Evolutionary conservation across 2,113 vertebrate species (phyloP).

Genomic region (Alligator sinensis): DNA sequence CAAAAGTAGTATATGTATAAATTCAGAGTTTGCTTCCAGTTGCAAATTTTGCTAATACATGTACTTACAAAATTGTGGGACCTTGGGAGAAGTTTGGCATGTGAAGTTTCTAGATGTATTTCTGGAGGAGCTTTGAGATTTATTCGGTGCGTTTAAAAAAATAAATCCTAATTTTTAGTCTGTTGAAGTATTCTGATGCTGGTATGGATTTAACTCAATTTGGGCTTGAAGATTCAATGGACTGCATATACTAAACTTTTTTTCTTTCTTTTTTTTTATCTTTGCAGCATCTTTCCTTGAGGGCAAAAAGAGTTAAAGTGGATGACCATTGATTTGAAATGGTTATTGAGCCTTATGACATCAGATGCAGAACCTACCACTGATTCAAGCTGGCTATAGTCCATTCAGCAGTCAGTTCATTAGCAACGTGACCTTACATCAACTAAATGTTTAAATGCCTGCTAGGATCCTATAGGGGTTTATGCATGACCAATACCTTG

Average conservation of each 20-base stretch:
- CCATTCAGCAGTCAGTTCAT: slow-evolving; percentile 56
- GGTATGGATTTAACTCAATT: neutral
- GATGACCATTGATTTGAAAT: slow-evolving; percentile 77
- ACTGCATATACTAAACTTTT: neutral
- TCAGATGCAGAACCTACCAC: slow-evolving; percentile 43
- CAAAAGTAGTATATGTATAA: neutral
- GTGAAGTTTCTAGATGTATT: neutral
- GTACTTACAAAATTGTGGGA: neutral
- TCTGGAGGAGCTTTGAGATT: neutral
- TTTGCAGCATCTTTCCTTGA: slow-evolving; percentile 84
- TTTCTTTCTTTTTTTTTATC: neutral
- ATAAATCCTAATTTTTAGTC: neutral
- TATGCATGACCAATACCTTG: slow-evolving; percentile 61
- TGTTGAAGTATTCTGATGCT: neutral
- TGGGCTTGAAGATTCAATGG: neutral
- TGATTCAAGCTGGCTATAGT: slow-evolving; percentile 49
- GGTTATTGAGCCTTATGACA: neutral
- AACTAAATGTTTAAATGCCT: slow-evolving; percentile 48
- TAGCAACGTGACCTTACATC: slow-evolving; percentile 27
- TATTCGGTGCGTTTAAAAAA: neutral
- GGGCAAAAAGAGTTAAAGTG: slow-evolving; percentile 82
- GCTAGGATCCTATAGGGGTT: slow-evolving; percentile 61
- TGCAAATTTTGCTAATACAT: neutral
- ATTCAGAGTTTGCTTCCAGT: neutral
- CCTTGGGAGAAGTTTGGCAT: neutral